Base-by-base conservation (phyloP, 2,797 vertebrate species). In the Sebastiscus albofasciatus region DNA sequence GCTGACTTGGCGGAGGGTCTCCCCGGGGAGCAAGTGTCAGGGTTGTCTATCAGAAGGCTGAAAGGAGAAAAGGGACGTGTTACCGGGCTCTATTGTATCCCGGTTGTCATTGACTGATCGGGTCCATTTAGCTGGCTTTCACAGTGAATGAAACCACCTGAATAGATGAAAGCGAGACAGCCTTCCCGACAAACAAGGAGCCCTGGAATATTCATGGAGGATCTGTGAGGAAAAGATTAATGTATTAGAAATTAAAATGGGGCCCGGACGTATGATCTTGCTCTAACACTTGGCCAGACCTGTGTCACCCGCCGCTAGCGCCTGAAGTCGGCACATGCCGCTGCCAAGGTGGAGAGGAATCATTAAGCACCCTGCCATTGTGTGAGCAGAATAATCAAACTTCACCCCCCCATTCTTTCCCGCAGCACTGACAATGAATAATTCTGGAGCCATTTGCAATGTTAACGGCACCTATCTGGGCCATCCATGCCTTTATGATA, bases 241-340 rank as follows among this genome's bases (percentile, higher is more conserved):
- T 99, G 98, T 97, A 99, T 99, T 99, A 99, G 98, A 99, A 99
- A 99, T 99, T 99, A 99, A 99, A 99, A 99, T 99, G 96, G 97
- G 97, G 96, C 97, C 95, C 93, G 97, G 96, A 97, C 96, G 97
- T 97, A 96, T 98, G 98, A 99, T 99, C 98, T 98, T 98, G 97
- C 98, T 97, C 97, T 98, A 98, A 99, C 98, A 99, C 97, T 99
- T 98, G 98, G 98, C 98, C 98, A 98, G 98, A 99, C 97, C 97
- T 96, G 96, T 98, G 98, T 99, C 98, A 99, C 97, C 97, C 96
- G 93, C 94, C 95, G 95, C 96, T 93, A 95, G 96, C 92, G 96
- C 97, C 97, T 97, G 96, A 97, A 99, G 97, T 97, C 96, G 94
- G 96, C 97, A 97, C 96, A 97, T 96, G 95, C 96, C 95, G 94